These are phyloP conservation scores for Coleophora deauratella DNA, from an alignment of 2,888 invertebrate species.

Conservation along the genomic window DNA sequence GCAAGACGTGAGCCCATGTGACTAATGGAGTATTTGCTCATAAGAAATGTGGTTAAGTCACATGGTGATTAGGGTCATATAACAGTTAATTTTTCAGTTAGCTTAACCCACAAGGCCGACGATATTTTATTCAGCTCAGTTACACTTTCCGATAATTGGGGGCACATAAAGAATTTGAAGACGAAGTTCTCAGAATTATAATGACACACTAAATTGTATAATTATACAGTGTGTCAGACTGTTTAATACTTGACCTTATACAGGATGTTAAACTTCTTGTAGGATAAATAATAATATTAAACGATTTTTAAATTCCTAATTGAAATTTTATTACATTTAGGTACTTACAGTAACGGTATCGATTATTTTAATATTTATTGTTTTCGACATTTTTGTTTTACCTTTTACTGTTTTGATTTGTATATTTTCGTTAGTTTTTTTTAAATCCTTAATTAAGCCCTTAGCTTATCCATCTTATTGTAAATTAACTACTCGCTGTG, in stretches of 20 bases:
- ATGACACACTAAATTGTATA: slow-evolving; percentile 20
- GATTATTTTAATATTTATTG: too few species aligned
- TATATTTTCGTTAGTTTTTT: too few species aligned
- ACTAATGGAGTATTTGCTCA: slow-evolving; percentile 45
- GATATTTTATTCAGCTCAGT: slow-evolving; percentile 44
- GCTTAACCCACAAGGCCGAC: slow-evolving; percentile 28
- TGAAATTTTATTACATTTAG: too few species aligned
- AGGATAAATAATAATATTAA: too few species aligned
- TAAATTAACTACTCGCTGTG: too few species aligned
- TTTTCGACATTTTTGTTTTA: too few species aligned
- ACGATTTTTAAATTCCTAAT: too few species aligned
- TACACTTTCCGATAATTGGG: slow-evolving; percentile 44
- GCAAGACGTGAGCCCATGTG: slow-evolving; percentile 33
- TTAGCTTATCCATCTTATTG: too few species aligned
- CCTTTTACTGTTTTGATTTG: too few species aligned
- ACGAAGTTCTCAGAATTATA: slow-evolving; percentile 33
- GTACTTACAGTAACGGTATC: too few species aligned
- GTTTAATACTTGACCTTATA: not conserved
- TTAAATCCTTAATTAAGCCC: too few species aligned
- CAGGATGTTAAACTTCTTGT: too few species aligned
- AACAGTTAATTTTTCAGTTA: slow-evolving; percentile 38
- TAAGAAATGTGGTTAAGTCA: slow-evolving; percentile 28
- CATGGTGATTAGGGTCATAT: slow-evolving; percentile 44
- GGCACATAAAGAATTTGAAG: slow-evolving; percentile 31
- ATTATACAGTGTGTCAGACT: slow-evolving; percentile 1